Conservation (phyloP, 2,113 vertebrate species). For the Melozone crissalis region DNA sequence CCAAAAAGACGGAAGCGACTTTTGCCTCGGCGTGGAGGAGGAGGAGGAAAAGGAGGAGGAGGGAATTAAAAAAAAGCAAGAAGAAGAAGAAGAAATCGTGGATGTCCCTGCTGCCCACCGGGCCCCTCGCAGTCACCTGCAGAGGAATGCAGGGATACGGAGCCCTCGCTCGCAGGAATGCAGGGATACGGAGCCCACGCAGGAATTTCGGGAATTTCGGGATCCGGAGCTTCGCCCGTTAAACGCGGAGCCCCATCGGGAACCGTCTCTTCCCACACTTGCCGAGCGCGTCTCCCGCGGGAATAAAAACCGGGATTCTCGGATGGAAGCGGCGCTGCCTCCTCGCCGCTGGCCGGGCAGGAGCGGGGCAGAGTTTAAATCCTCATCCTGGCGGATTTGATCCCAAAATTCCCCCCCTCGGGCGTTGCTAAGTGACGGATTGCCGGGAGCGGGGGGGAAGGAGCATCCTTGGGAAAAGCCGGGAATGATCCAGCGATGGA, state of each 20-base stretch:
- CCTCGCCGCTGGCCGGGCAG: not conserved
- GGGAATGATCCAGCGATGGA: not conserved
- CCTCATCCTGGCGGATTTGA: not conserved
- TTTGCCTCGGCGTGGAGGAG: not conserved
- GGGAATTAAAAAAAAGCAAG: not conserved
- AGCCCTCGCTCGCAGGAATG: not conserved
- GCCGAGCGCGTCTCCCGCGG: not conserved
- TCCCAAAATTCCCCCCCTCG: not conserved
- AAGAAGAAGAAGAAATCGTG: not conserved
- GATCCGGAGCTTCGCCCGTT: not conserved
- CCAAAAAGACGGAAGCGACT: not conserved
- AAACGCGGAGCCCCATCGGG: not conserved
- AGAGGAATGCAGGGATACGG: slow-evolving; percentile 2
- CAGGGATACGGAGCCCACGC: not conserved
- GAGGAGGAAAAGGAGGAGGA: not conserved
- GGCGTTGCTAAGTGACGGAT: not conserved
- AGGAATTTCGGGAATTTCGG: not conserved
- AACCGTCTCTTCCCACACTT: not conserved
- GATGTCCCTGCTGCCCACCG: slow-evolving; percentile 11
- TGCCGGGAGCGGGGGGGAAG: not conserved
- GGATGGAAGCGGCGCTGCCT: not conserved
- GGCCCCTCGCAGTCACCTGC: slow-evolving; percentile 41
- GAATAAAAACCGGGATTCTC: not conserved
- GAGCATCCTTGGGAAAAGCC: not conserved
- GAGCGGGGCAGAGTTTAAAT: not conserved